phyloP scores from a whole-genome alignment of 2,888 invertebrate species.

The Patella pellucida region DNA sequence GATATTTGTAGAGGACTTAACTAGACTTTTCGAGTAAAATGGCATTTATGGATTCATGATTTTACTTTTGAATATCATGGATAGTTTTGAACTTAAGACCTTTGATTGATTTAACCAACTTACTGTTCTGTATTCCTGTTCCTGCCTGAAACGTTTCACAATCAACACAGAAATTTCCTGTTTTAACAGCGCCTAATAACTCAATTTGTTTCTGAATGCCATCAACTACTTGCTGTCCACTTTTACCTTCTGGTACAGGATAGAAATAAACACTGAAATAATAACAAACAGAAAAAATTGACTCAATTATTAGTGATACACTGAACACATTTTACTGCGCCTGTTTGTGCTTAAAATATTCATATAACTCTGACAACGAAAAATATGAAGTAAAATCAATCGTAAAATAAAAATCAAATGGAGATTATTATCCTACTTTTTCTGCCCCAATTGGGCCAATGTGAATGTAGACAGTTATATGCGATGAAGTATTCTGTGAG shows the following conservation, averaged over 20 bases:
- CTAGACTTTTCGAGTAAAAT: no score
- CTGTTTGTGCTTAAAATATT: not conserved
- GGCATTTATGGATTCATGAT: no score
- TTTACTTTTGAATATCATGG: no score
- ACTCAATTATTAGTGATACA: not conserved
- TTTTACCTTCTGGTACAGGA: slow-evolving; percentile 88
- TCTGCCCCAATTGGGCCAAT: no score
- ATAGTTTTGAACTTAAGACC: no score
- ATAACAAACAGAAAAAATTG: slow-evolving; percentile 5
- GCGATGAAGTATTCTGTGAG: no score
- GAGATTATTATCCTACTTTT: no score
- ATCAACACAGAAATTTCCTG: slow-evolving; percentile 92
- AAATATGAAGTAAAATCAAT: not conserved
- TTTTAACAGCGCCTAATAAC: slow-evolving; percentile 87
- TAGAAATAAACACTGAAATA: slow-evolving; percentile 82
- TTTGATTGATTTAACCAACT: slow-evolving; percentile 7
- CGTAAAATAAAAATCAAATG: no score
- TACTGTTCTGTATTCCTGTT: slow-evolving; percentile 58
- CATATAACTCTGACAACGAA: not conserved
- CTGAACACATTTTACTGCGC: not conserved
- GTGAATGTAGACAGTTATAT: no score
- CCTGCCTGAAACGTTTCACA: slow-evolving; percentile 87
- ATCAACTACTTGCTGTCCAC: slow-evolving; percentile 89
- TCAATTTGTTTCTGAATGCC: slow-evolving; percentile 86
- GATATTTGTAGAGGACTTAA: no score